phyloP scores from a whole-genome alignment of 2,888 invertebrate genomes.

The Phortica okadai region DNA sequence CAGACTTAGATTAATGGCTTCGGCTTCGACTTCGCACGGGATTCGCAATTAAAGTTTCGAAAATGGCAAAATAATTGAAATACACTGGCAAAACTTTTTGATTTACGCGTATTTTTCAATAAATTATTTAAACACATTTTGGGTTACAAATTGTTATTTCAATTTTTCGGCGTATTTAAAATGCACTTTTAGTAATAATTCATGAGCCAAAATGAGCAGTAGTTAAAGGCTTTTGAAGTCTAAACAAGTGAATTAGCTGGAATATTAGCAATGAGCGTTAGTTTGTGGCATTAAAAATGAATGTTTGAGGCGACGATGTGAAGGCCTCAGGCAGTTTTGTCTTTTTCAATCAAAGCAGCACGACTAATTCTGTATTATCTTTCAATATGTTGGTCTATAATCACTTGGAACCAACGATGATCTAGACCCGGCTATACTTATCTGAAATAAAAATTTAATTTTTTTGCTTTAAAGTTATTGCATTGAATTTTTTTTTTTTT shows the following conservation, averaged over 20 bases:
- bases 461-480: too few species aligned
- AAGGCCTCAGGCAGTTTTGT: too few species aligned
- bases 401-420: too few species aligned
- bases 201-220: constrained; percentile 34
- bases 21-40: neutral
- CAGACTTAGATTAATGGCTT: constrained; percentile 23
- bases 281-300: constrained; percentile 61
- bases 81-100: constrained; percentile 25
- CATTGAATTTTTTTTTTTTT: too few species aligned
- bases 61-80: constrained; percentile 28
- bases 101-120: constrained; percentile 12
- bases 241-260: neutral
- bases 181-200: constrained; percentile 70
- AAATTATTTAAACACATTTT: constrained; percentile 29
- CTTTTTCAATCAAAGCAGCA: too few species aligned
- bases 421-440: too few species aligned
- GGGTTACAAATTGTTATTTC: constrained; percentile 24
- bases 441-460: too few species aligned
- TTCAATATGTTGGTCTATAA: too few species aligned
- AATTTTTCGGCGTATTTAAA: constrained; percentile 31
- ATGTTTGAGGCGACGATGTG: neutral
- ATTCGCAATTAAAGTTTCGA: constrained; percentile 23
- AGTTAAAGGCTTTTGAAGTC: constrained; percentile 10
- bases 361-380: too few species aligned
- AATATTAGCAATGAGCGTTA: constrained; percentile 43